A percentile compares a stretch with the other conserved stretches of the same genome.
Conservation (phyloP, 2,888 invertebrate genomes). For the Pachymerium ferrugineum region DNA sequence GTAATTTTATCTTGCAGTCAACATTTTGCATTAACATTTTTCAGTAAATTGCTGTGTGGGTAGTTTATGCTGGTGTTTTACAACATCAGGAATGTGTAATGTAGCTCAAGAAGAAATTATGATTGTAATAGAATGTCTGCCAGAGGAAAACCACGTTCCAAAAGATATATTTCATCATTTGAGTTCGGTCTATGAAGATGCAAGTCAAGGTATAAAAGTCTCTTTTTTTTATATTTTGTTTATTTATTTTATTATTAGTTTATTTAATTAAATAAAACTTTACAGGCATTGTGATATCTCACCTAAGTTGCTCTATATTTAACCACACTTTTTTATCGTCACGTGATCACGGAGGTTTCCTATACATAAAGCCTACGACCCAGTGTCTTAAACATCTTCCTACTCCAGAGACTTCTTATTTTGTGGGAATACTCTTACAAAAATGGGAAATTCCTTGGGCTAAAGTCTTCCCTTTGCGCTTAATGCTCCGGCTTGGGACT, state of each 20-base stretch:
- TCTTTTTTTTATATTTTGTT: constrained; percentile 15
- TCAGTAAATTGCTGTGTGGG: constrained; percentile 70
- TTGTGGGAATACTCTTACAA: constrained; percentile 72
- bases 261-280: not conserved
- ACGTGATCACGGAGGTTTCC: constrained; percentile 70
- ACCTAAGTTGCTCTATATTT: constrained; percentile 63
- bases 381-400: constrained; percentile 72
- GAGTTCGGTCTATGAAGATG: constrained; percentile 61
- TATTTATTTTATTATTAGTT: constrained; percentile 26
- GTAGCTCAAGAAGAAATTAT: constrained; percentile 79
- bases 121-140: constrained; percentile 61
- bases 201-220: constrained; percentile 46
- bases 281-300: constrained; percentile 62
- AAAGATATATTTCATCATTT: constrained; percentile 70
- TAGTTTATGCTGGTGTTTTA: constrained; percentile 67
- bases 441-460: constrained; percentile 78
- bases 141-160: constrained; percentile 58
- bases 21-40: too few species aligned
- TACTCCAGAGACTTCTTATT: constrained; percentile 65
- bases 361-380: constrained; percentile 72
- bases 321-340: constrained; percentile 60
- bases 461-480: constrained; percentile 60
- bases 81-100: constrained; percentile 67
- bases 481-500: constrained; percentile 72
- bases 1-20: too few species aligned